Percentiles rank a stretch among this genome's conserved stretches.
phyloP scores from a whole-genome alignment of 2,888 invertebrate species.

The Cerastis leucographa region DNA sequence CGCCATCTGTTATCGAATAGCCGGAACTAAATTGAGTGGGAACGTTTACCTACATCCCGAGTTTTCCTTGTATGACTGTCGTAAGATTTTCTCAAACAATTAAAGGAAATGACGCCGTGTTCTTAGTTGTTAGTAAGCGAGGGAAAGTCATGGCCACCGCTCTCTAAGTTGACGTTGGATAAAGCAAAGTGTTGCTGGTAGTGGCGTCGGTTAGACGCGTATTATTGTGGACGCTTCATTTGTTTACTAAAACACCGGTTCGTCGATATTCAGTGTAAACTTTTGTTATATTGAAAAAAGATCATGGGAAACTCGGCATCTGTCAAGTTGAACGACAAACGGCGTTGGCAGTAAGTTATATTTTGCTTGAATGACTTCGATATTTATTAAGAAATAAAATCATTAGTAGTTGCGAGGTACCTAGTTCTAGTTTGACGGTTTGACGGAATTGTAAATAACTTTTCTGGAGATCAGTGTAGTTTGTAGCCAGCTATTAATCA shows the following conservation, averaged over 20 bases:
- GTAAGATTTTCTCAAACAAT: slow-evolving; percentile 57
- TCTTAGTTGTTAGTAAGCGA: slow-evolving; percentile 66
- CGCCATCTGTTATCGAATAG: slow-evolving; percentile 63
- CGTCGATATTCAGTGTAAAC: slow-evolving; percentile 49
- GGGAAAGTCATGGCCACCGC: slow-evolving; percentile 86
- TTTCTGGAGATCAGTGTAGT: not conserved
- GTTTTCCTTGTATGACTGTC: slow-evolving; percentile 34
- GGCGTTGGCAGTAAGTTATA: slow-evolving; percentile 86
- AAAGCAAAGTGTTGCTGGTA: slow-evolving; percentile 71
- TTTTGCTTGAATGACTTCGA: slow-evolving; percentile 9
- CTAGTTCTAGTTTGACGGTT: not conserved
- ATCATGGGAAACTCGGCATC: slow-evolving; percentile 88
- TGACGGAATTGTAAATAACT: not conserved
- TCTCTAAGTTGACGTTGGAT: slow-evolving; percentile 66
- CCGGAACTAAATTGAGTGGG: slow-evolving; percentile 33
- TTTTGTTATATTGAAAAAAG: slow-evolving; percentile 46
- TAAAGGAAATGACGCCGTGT: slow-evolving; percentile 73
- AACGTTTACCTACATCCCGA: slow-evolving; percentile 25
- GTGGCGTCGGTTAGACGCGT: slow-evolving; percentile 78
- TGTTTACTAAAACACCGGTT: slow-evolving; percentile 63
- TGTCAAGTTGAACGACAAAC: slow-evolving; percentile 85
- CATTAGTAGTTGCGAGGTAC: not conserved
- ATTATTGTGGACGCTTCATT: slow-evolving; percentile 55
- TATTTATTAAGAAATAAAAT: not conserved
- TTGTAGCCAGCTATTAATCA: not conserved